These are phyloP conservation scores for Manis javanica DNA, from an alignment of 2,797 vertebrate species.

Conservation along the genomic window DNA sequence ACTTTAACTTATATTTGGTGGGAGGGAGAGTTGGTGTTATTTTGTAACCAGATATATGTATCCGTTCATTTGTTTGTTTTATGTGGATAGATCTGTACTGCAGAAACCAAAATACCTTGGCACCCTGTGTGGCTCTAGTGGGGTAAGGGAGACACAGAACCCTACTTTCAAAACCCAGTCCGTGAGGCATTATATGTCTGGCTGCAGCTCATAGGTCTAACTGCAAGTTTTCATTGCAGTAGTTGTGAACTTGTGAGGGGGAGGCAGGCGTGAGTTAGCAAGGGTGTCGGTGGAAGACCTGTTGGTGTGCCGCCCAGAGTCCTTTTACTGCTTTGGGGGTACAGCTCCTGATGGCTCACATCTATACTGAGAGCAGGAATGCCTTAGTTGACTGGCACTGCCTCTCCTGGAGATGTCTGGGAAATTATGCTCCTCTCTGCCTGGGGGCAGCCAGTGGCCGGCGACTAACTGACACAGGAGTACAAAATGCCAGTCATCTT, in stretches of 20 bases:
- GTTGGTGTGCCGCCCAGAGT: accelerated
- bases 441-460: background rate
- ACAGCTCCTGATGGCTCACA: background rate
- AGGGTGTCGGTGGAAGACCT: background rate
- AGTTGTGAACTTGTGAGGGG: background rate
- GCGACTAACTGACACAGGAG: background rate
- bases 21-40: background rate
- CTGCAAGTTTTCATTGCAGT: background rate
- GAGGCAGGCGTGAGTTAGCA: background rate
- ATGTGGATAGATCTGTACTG: background rate
- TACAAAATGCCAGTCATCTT: background rate
- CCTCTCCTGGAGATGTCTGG: background rate
- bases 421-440: background rate
- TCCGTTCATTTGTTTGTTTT: background rate
- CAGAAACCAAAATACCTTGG: background rate
- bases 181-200: background rate
- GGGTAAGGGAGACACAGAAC: background rate
- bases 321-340: background rate
- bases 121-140: background rate
- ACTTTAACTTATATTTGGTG: background rate
- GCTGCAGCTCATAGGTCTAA: background rate
- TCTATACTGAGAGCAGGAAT: background rate
- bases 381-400: no score
- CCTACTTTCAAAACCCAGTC: background rate
- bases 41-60: background rate